Evolutionary conservation across 2,888 invertebrate genomes (phyloP).

Genomic region (Icerya purchasi): DNA sequence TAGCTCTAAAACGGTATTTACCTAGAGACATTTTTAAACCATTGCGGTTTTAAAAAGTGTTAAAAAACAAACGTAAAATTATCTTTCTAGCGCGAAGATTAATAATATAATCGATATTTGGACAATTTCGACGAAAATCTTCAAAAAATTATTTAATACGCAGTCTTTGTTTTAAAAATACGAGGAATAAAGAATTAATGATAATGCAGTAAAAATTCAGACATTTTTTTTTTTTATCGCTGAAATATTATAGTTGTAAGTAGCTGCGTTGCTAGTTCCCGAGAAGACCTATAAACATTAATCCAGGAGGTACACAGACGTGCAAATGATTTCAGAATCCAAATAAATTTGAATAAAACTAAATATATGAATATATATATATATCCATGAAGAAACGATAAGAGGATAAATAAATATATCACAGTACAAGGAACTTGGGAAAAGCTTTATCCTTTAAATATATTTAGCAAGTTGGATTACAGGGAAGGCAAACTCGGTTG

Average conservation of each 20-base stretch:
- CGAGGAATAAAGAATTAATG: too few species aligned
- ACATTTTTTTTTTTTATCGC: too few species aligned
- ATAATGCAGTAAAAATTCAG: too few species aligned
- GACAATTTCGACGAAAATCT: too few species aligned
- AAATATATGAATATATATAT: not conserved
- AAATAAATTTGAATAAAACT: not conserved
- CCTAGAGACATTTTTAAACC: too few species aligned
- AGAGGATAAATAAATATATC: not conserved
- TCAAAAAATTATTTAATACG: too few species aligned
- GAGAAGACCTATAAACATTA: not conserved
- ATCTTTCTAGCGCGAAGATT: too few species aligned
- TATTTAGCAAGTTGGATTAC: not conserved
- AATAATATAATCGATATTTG: too few species aligned
- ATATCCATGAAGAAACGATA: not conserved
- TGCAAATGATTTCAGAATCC: not conserved
- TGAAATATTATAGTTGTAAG: too few species aligned
- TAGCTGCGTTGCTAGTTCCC: not conserved
- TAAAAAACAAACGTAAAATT: too few species aligned
- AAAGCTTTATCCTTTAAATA: not conserved
- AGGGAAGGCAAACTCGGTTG: not conserved
- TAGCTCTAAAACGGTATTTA: not conserved
- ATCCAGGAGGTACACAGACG: not conserved
- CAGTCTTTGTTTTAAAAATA: too few species aligned
- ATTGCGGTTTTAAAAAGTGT: too few species aligned
- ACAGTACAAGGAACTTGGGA: not conserved